phyloP scores from a whole-genome alignment of 2,888 invertebrate species.

The Chymomyza amoena region DNA sequence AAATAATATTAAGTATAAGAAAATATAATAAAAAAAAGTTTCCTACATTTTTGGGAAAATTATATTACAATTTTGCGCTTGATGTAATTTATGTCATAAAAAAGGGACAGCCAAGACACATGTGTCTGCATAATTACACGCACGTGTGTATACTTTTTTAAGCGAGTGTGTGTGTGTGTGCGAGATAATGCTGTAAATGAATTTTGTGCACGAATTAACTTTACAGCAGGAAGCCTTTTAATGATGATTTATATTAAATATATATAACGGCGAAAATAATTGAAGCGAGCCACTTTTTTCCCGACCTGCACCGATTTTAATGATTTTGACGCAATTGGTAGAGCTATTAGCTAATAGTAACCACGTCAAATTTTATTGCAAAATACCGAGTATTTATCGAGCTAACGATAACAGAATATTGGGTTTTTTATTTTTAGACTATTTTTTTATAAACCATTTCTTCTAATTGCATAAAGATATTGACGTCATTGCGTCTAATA shows the following conservation, averaged over 20 bases:
- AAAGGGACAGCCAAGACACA: constrained; percentile 42
- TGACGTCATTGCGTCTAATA: too few relatives aligned
- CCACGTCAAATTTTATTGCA: too few relatives aligned
- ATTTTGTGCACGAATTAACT: constrained; percentile 59
- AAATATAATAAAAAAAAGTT: constrained; percentile 37
- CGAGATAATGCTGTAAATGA: constrained; percentile 55
- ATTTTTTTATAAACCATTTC: too few relatives aligned
- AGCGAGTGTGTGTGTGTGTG: constrained; percentile 21
- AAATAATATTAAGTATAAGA: constrained; percentile 50
- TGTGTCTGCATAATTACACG: constrained; percentile 49
- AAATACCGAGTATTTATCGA: too few relatives aligned
- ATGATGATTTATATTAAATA: constrained; percentile 14
- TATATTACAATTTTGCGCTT: constrained; percentile 77
- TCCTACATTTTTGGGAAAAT: constrained; percentile 76
- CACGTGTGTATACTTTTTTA: not conserved
- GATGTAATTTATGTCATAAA: constrained; percentile 77
- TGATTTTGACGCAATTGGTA: too few relatives aligned
- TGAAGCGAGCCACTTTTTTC: too few relatives aligned
- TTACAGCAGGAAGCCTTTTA: constrained; percentile 6
- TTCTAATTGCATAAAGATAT: too few relatives aligned
- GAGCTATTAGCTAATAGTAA: too few relatives aligned
- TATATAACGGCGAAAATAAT: too few relatives aligned
- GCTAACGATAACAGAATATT: too few relatives aligned
- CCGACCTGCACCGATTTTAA: too few relatives aligned
- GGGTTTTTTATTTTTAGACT: too few relatives aligned